phyloP scores from a whole-genome alignment of 2,888 invertebrate genomes.

The Drosophila formosana region DNA sequence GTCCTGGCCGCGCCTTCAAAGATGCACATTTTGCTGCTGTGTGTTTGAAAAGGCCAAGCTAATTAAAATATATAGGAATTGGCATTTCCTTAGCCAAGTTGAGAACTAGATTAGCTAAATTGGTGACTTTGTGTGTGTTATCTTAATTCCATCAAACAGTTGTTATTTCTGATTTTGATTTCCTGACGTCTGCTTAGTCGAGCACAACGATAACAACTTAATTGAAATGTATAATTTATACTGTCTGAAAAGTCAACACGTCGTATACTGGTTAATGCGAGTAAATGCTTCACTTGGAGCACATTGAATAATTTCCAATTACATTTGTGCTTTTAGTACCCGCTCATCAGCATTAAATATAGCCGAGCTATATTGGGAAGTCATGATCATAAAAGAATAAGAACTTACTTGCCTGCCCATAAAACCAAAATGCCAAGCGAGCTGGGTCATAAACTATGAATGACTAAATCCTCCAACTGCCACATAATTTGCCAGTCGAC shows the following conservation, averaged over 20 bases:
- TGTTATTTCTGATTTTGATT: conserved; percentile 62
- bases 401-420: conserved; percentile 39
- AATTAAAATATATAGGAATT: conserved; percentile 71
- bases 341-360: conserved; percentile 47
- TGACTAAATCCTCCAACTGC: conserved; percentile 12
- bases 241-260: not conserved
- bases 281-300: not conserved
- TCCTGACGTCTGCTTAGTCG: conserved; percentile 3
- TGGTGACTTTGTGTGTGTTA: conserved; percentile 20
- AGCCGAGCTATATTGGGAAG: not conserved
- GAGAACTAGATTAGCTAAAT: conserved; percentile 63
- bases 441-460: conserved; percentile 38
- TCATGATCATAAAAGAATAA: conserved; percentile 17
- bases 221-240: conserved; percentile 1
- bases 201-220: conserved; percentile 9
- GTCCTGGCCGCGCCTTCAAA: conserved; percentile 67
- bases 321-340: not conserved
- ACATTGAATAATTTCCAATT: conserved; percentile 1
- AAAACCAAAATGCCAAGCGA: conserved; percentile 19
- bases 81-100: conserved; percentile 52
- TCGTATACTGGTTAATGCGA: conserved; percentile 7
- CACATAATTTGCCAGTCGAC: conserved; percentile 13
- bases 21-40: conserved; percentile 17
- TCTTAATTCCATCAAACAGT: conserved; percentile 72
- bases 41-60: conserved; percentile 39